Conservation (phyloP, 2,888 invertebrate species). For the Brenthis hecate region DNA sequence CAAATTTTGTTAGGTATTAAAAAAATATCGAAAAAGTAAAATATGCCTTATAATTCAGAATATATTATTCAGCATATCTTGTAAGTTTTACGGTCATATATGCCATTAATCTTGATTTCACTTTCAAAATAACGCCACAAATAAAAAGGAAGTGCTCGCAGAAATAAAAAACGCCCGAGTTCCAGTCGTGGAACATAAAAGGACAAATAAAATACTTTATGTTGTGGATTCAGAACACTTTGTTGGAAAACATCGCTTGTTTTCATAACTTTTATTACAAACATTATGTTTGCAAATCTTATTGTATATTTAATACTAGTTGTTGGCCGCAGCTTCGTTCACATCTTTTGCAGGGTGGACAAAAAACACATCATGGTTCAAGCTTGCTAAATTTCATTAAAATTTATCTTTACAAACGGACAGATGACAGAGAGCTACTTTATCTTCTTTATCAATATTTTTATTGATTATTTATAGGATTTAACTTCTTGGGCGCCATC, state of each 20-base stretch:
- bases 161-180: constrained; percentile 3
- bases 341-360: too few species aligned
- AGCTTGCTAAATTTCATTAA: too few species aligned
- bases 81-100: background rate
- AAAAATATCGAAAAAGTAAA: background rate
- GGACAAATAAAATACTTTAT: constrained; percentile 32
- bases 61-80: background rate
- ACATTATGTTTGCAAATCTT: constrained; percentile 19
- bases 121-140: constrained; percentile 18
- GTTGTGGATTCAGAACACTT: constrained; percentile 13
- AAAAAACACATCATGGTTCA: too few species aligned
- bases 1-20: background rate
- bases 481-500: too few species aligned
- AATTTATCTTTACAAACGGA: too few species aligned
- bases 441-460: too few species aligned
- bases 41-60: background rate
- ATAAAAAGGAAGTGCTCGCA: constrained; percentile 14
- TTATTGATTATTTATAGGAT: too few species aligned
- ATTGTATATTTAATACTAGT: background rate
- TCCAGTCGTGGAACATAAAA: constrained; percentile 25
- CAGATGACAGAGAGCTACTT: too few species aligned
- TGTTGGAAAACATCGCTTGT: constrained; percentile 12
- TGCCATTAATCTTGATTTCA: constrained; percentile 22
- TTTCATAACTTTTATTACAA: constrained; percentile 24
- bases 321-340: too few species aligned